phyloP scores from a whole-genome alignment of 1,140 invertebrate species.

The Heliconius himera region DNA sequence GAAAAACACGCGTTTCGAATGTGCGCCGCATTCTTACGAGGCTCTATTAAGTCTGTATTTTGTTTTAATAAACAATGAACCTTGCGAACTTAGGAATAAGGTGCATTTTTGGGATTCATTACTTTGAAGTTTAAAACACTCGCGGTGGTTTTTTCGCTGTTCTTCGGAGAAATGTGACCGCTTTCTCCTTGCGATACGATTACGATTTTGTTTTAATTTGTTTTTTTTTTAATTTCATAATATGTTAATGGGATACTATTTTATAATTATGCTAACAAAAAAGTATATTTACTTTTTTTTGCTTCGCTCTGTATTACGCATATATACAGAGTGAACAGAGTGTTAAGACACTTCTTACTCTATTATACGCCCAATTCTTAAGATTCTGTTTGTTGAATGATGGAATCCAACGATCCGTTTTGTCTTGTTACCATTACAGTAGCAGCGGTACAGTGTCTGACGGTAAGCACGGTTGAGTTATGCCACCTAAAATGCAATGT shows the following conservation, averaged over 20 bases:
- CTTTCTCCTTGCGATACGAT: conserved; percentile 48
- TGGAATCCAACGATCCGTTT: no score
- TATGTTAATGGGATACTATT: background rate
- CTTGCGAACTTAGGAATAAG: background rate
- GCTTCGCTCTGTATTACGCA: no score
- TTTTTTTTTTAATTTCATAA: background rate
- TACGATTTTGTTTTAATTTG: conserved; percentile 31
- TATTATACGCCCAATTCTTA: no score
- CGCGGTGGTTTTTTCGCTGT: conserved; percentile 56
- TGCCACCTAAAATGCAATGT: no score
- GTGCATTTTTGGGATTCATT: background rate
- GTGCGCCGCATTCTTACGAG: conserved; percentile 66
- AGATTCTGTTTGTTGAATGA: no score
- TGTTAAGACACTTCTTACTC: no score
- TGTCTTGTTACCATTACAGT: no score
- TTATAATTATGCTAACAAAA: no score
- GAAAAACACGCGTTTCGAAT: conserved; percentile 66
- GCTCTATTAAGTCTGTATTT: conserved; percentile 55
- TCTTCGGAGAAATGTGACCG: conserved; percentile 59
- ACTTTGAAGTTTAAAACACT: conserved; percentile 34
- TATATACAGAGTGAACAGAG: no score
- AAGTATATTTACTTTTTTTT: no score
- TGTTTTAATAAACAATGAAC: conserved; percentile 22
- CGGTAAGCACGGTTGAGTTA: no score
- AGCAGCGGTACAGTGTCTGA: no score